A percentile compares a stretch with the other conserved stretches of the same genome.
phyloP scores from a whole-genome alignment of 2,113 vertebrate species.

The Centrocercus urophasianus region DNA sequence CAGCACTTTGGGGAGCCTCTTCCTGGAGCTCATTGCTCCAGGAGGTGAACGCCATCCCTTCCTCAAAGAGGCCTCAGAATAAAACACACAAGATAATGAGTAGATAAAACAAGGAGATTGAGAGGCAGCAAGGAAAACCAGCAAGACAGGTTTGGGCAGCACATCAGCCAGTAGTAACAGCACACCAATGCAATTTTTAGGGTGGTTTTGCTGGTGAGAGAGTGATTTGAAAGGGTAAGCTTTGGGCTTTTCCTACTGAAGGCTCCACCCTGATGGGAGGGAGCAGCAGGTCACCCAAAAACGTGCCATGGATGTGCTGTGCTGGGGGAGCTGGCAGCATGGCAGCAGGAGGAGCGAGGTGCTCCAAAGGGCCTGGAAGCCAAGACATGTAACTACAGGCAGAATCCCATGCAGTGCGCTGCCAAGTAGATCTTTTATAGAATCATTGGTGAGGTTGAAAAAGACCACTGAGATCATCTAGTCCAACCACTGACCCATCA shows the following conservation, averaged over 20 bases:
- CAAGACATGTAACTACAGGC: background rate
- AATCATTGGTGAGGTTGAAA: too few relatives aligned
- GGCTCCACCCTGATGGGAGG: rapidly evolving
- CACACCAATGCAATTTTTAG: background rate
- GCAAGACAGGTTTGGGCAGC: slow-evolving; percentile 43
- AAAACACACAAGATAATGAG: background rate
- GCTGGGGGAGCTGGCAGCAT: background rate
- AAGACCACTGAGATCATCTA: too few relatives aligned
- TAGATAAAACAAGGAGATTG: slow-evolving; percentile 29
- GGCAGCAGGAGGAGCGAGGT: background rate
- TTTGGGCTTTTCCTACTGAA: background rate
- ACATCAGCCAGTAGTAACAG: background rate
- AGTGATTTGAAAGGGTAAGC: background rate
- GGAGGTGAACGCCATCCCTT: background rate
- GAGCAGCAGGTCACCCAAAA: background rate
- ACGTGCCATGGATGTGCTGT: background rate
- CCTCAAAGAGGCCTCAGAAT: background rate
- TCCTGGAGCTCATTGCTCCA: background rate
- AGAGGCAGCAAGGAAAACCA: background rate
- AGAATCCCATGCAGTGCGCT: background rate
- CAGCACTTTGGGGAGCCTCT: background rate
- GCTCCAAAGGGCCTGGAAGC: background rate
- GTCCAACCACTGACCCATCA: too few relatives aligned
- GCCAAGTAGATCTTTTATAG: background rate
- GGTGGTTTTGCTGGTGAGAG: background rate